Conservation (phyloP, 1,140 invertebrate genomes). For the Drosophila orosa region DNA sequence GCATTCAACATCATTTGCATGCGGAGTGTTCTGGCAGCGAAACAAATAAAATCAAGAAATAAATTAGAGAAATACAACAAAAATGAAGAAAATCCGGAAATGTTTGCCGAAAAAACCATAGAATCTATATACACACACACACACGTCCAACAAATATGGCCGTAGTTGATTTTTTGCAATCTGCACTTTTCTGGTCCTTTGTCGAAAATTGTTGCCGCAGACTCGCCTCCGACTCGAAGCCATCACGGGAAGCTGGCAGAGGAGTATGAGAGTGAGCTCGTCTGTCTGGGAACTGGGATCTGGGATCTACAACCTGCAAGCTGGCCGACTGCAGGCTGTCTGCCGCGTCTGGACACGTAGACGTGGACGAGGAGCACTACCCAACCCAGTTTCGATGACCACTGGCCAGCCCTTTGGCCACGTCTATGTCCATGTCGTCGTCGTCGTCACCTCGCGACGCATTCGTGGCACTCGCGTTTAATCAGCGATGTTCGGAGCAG, state of each 20-base stretch:
- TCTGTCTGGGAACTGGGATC: conserved; percentile 44
- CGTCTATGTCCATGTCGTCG: conserved; percentile 54
- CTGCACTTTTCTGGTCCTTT: conserved; percentile 78
- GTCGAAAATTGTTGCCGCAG: conserved; percentile 77
- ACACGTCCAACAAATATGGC: conserved; percentile 56
- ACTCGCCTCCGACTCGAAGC: conserved; percentile 41
- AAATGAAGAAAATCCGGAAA: conserved; percentile 46
- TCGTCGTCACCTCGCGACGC: conserved; percentile 78
- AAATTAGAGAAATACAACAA: conserved; percentile 77
- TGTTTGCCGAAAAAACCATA: conserved; percentile 51
- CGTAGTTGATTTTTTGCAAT: conserved; percentile 79
- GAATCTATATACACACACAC: conserved; percentile 17
- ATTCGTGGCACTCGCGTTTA: conserved; percentile 69
- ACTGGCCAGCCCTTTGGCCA: neutral
- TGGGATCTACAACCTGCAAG: conserved; percentile 60
- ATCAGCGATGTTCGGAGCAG: conserved; percentile 51
- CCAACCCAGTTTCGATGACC: neutral
- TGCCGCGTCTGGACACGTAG: conserved; percentile 74
- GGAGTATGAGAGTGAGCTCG: conserved; percentile 1
- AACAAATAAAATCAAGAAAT: conserved; percentile 82
- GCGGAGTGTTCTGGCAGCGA: conserved; percentile 56
- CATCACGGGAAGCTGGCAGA: neutral
- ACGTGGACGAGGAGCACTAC: conserved; percentile 5
- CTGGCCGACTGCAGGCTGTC: conserved; percentile 31
- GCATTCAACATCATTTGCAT: conserved; percentile 81